Evolutionary conservation across 2,888 invertebrate genomes (phyloP), one percentile per base, ranked within the genome.

Genomic region (Meteorus colon): DNA sequence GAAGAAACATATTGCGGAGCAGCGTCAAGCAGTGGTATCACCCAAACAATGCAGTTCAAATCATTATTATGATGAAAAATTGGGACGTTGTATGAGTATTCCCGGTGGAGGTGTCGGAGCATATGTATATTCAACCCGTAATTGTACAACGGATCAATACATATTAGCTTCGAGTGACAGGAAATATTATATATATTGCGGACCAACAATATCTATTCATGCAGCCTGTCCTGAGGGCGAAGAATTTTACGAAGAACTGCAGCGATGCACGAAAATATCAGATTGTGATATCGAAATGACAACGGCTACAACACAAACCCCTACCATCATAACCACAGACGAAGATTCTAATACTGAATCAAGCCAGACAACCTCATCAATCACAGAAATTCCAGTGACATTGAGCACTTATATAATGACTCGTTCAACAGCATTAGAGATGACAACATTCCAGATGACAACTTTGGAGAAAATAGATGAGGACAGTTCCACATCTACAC

Each of bases 61-160:
- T 67, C 84, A 86, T 66, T 89, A 87, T 77, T 90, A 83, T 37
- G 89, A 91, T 79, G 81, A 81, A 34, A 81, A 82, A 6, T 83
- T 84, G 24, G 85, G 86, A 12, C 75, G 84, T 37, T 89, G 88
- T 65, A 80, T 85, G 5, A 82, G 83, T 4, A 85, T 91, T 48
- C 88, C 90, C 5, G 91, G 91, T 27, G 90, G 90, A n/a, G 91
- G 91, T 10, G 78, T 27, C 31, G 3, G 19, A 12, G 76, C 60
- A 8, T 73, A 79, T 12, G 62, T 76, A 8, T 55, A 55, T 19
- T 0, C 4, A 19, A 10, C 19, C 4, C 19, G 6, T 4, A 19
- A 19, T 4, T 55, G 55, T 55, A 8, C 55, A 55, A 55, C n/a
- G 2, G 19, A 55, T 1, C 19, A 4, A 55, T 55, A 6, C 19